A percentile compares a stretch with the other conserved stretches of the same genome.
phyloP scores from a whole-genome alignment of 2,888 invertebrate species.

The Nycteola revayana region DNA sequence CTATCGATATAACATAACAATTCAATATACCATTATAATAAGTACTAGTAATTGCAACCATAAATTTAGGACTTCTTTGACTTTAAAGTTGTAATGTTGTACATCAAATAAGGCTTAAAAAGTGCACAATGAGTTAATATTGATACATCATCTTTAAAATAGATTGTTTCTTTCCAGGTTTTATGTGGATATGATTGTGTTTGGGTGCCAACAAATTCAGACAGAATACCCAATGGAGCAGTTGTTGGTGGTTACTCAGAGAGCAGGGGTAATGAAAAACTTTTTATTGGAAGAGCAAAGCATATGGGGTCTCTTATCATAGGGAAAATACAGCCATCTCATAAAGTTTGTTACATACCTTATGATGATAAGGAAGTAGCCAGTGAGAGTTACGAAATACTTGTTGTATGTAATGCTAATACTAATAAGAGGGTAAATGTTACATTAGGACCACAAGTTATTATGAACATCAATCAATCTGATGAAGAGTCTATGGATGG shows the following conservation, averaged over 20 bases:
- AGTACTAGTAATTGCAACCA: too few species aligned
- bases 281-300: slow-evolving; percentile 86
- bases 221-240: slow-evolving; percentile 85
- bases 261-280: slow-evolving; percentile 55
- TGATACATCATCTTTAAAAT: too few species aligned
- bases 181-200: slow-evolving; percentile 56
- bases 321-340: slow-evolving; percentile 87
- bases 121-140: too few species aligned
- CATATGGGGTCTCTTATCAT: slow-evolving; percentile 88
- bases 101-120: too few species aligned
- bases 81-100: too few species aligned
- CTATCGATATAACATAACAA: too few species aligned
- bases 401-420: slow-evolving; percentile 41
- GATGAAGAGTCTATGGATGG: slow-evolving; percentile 12
- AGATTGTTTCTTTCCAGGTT: slow-evolving; percentile 43
- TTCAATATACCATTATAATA: too few species aligned
- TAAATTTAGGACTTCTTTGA: too few species aligned
- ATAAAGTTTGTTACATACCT: slow-evolving; percentile 88
- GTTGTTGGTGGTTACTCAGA: slow-evolving; percentile 83
- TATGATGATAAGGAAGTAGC: slow-evolving; percentile 55
- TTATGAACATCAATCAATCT: slow-evolving; percentile 12
- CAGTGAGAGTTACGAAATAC: slow-evolving; percentile 43
- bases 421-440: slow-evolving; percentile 26
- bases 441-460: slow-evolving; percentile 14
- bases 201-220: slow-evolving; percentile 81